Evolutionary conservation across 2,113 vertebrate species (phyloP), one percentile per base, ranked within the genome.

Genomic region (Apteryx owenii): DNA sequence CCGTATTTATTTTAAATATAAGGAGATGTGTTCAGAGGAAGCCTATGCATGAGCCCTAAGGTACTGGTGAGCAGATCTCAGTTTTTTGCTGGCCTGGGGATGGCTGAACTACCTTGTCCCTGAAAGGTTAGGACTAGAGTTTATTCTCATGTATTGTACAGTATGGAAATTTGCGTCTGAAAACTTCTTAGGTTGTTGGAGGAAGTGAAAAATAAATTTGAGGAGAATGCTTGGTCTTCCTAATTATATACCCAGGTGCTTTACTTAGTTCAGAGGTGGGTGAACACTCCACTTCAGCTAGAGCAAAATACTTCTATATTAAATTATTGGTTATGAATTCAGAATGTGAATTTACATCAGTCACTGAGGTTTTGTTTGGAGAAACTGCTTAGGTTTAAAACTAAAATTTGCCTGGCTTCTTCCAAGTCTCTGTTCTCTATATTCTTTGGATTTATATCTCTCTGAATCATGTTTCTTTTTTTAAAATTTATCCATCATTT

Each of bases 251-350:
- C 23, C 18, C 51, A 69, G 46, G 56, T 89, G 48, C 83, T 95
- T 93, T 95, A 87, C 56, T 93, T 92, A 92, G 83, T 86, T 88
- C 77, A 89, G 90, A 92, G 48, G 73, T 85, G 70, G 78, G 48
- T 93, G 66, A 96, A 85, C 0, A 3, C 20, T 89, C 36, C 29
- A 29, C 20, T 95, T 81, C 51, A 70, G 26, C 48, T 76, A 76
- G 12, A 89, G 44, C 4, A 96, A 90, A 97, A 87, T 82, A 48
- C 68, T 89, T 89, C 44, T 68, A 40, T 82, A 87, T 93, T 81
- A 93, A 95, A 93, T 85, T 80, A 72, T 42, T 89, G 70, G 62
- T 85, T 95, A 73, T 89, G 38, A 82, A 92, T 93, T 89, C 92
- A 85, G 89, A 90, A 79, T 0, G 3, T 56, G 72, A 95, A 92